Base-by-base conservation (phyloP, 1,140 invertebrate species). In the Watersipora subatra region DNA sequence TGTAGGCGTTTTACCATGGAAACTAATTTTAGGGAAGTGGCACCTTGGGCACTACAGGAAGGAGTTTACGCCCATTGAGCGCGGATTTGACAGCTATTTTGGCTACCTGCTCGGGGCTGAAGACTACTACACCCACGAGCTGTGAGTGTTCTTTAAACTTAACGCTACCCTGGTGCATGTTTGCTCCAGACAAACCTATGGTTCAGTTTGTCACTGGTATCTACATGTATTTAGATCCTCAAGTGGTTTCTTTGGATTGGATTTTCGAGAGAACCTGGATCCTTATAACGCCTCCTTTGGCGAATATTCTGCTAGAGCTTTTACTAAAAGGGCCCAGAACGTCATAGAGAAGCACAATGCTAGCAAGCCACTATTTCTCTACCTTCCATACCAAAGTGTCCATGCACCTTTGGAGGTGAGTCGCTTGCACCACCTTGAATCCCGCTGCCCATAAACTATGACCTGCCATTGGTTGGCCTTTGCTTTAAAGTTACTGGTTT, bases 11-110 rank as follows among this genome's bases (percentile, higher is more conserved):
- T n/a, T n/a, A n/a, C n/a, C n/a, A n/a, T n/a, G n/a, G n/a, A n/a
- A n/a, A n/a, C n/a, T n/a, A n/a, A n/a, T n/a, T 55, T 55, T 22
- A 59, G 58, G 58, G 7, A 59, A 59, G 22, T 59, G 83, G 83
- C 83, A 84, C 75, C 68, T 84, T 15, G 83, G 83, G 22, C 81
- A 80, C 68, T 83, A 79, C 65, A 73, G 72, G 15, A 72, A 75
- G 20, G 72, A 80, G 22, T 83, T 81, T 67, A 75, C 81, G 0
- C 83, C 83, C 7, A 77, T 77, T 1, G 71, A 71, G 22, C 73
- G 83, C 56, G 83, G 83, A 24, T 84, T 84, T 70, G 81, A 84
- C 64, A 74, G 79, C 26, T 81, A 82, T 67, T 76, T 78, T 63
- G 83, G 83, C 2, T 84, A 81, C 68, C 83, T 80, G 66, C 73